Conservation (phyloP, 2,888 invertebrate genomes). For the Acanthopleura granulata region DNA sequence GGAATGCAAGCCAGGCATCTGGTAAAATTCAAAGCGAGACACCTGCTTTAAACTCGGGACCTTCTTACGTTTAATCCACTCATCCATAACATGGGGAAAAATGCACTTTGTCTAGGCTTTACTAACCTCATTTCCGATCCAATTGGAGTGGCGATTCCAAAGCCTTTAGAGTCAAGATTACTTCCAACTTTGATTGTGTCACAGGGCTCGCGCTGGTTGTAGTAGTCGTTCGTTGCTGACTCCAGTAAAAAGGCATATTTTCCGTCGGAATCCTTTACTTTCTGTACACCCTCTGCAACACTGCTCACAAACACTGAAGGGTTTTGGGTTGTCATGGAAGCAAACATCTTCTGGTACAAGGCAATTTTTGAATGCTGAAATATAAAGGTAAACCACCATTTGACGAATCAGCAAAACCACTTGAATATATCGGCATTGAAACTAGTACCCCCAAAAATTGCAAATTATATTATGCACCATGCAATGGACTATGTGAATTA, state of each 20-base stretch:
- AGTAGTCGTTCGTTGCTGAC: slow-evolving; percentile 81
- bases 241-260: slow-evolving; percentile 74
- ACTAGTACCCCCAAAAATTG: too few species aligned
- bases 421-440: too few species aligned
- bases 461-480: too few species aligned
- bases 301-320: slow-evolving; percentile 80
- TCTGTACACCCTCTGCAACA: slow-evolving; percentile 84
- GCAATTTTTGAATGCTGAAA: slow-evolving; percentile 86
- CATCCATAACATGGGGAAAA: too few species aligned
- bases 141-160: slow-evolving; percentile 83
- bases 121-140: slow-evolving; percentile 48
- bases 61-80: too few species aligned
- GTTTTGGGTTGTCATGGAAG: slow-evolving; percentile 84
- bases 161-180: slow-evolving; percentile 86
- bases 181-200: slow-evolving; percentile 78
- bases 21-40: too few species aligned
- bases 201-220: slow-evolving; percentile 85
- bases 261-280: slow-evolving; percentile 78
- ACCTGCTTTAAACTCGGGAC: too few species aligned
- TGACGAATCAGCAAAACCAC: too few species aligned
- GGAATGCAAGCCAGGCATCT: too few species aligned
- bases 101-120: too few species aligned
- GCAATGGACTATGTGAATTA: too few species aligned
- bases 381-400: slow-evolving; percentile 54
- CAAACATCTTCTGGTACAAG: slow-evolving; percentile 94